A percentile compares a stretch with the other conserved stretches of the same genome.
These are phyloP conservation scores for Nasonia oneida DNA, from an alignment of 2,888 invertebrate species.

Conservation along the genomic window DNA sequence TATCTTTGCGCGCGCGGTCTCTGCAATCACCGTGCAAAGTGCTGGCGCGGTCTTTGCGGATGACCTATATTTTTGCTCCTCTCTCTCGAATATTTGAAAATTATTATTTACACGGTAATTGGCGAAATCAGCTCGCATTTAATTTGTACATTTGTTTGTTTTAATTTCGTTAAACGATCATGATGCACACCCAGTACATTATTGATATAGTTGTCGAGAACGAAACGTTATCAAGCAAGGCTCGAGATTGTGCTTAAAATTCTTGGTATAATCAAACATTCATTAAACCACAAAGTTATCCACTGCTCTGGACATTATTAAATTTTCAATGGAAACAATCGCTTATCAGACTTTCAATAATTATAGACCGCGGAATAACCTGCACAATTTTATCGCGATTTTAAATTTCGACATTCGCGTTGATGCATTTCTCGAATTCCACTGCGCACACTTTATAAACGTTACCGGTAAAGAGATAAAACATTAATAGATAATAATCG, in stretches of 20 bases:
- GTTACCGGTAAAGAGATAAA: background rate
- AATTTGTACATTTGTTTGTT: too few relatives aligned
- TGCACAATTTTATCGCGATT: background rate
- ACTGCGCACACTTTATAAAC: background rate
- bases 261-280: too few relatives aligned
- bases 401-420: background rate
- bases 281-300: too few relatives aligned
- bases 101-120: conserved; percentile 2
- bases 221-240: too few relatives aligned
- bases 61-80: background rate
- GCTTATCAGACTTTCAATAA: background rate
- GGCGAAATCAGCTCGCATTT: background rate
- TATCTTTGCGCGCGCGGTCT: background rate
- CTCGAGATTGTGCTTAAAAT: too few relatives aligned
- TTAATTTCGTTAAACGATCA: too few relatives aligned
- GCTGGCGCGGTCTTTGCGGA: background rate
- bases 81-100: background rate
- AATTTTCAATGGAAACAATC: background rate
- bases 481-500: background rate
- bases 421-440: background rate
- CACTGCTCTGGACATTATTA: too few relatives aligned
- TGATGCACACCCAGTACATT: too few relatives aligned
- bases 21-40: background rate
- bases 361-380: background rate
- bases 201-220: too few relatives aligned